phyloP scores from a whole-genome alignment of 2,797 vertebrate genomes.

The Eutrigla gurnardus region DNA sequence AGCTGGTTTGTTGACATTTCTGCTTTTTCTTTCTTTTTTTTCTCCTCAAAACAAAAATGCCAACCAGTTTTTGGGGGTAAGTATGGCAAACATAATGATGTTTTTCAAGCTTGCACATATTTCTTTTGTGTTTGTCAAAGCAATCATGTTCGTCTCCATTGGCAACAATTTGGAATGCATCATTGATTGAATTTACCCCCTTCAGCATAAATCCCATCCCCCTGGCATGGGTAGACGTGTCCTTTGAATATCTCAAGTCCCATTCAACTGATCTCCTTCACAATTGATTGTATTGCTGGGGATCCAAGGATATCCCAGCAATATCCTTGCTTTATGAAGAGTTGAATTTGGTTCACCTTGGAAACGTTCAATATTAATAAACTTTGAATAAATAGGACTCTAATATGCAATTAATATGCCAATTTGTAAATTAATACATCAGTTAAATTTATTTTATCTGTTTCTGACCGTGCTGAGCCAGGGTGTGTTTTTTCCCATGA shows the following conservation, averaged over 20 bases:
- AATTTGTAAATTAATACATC: background rate
- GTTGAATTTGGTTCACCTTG: background rate
- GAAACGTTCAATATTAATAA: background rate
- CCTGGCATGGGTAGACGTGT: background rate
- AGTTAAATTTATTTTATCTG: background rate
- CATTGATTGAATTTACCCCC: slow-evolving; percentile 3
- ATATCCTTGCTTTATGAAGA: no score
- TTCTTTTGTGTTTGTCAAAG: background rate
- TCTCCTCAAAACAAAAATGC: slow-evolving; percentile 21
- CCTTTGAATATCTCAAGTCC: background rate
- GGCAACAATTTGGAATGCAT: slow-evolving; percentile 10
- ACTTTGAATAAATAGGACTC: background rate
- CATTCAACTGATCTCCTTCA: background rate
- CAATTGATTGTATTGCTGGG: background rate
- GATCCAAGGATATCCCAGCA: background rate
- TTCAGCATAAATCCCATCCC: background rate
- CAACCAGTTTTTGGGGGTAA: background rate
- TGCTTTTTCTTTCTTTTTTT: background rate
- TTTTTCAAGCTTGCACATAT: slow-evolving; percentile 9
- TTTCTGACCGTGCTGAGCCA: background rate
- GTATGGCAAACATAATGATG: slow-evolving; percentile 4
- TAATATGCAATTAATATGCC: background rate
- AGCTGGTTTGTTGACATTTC: slow-evolving; percentile 60
- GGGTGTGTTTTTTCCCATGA: no score
- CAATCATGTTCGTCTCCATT: background rate